Base-by-base conservation (phyloP, 2,113 vertebrate species). In the Pachycephala philippinensis region DNA sequence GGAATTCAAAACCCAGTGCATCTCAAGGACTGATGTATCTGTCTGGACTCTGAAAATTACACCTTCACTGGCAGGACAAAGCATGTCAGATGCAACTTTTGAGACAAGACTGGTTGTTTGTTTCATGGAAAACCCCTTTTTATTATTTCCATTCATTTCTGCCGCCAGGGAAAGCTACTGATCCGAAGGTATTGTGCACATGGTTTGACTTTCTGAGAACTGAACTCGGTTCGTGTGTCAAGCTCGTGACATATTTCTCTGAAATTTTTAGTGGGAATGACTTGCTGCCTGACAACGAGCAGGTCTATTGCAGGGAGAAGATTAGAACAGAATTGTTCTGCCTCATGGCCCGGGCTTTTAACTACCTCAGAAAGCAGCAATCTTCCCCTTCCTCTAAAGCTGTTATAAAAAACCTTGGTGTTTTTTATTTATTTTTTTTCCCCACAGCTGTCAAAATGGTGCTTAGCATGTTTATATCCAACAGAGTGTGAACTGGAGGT, bases 391-490 rank as follows among this genome's bases (percentile, higher is more conserved):
- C 86, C 64, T 81, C 35, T 57, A 45, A 59, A 85, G 63, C 40
- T 56, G n/a, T 74, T 86, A 33, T 22, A 74, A 77, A 82, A 94
- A 77, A 23, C 35, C 4, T 11, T 70, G 27, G 10, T 65, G 30
- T 35, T 33, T 63, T 90, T 49, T 6, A 1, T 47, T 35, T 49
- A 22, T 35, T 68, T 84, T 53, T 53, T 14, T 89, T 45, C 31
- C 7, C 54, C 50, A 31, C 54, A 87, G 66, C 70, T 94, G 78
- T 96, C 94, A 94, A 85, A 96, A 88, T 59, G 75, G 75, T 63
- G 22, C 63, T 92, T 52, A n/a, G 75, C 6, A 28, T 52, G 63
- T 93, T 95, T n/a, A n/a, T 96, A 91, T 66, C 76, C 93, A 93
- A 15, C 78, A 87, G 81, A 15, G 37, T 90, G 78, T 91, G 90